Conservation (phyloP, 2,888 invertebrate genomes). For the Pseudococcus jackbeardsleyi region DNA sequence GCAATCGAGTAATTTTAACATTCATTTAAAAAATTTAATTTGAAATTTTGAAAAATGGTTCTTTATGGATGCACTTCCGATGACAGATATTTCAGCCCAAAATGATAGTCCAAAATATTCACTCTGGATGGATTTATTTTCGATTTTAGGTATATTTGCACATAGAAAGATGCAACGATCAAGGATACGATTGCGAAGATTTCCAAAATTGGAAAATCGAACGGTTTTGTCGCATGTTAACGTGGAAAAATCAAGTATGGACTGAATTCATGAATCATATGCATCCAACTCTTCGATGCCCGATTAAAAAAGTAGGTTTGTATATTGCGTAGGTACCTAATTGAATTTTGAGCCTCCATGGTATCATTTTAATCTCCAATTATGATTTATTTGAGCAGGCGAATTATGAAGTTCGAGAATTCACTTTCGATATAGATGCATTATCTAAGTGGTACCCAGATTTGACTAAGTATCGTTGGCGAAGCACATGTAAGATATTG, state of each 20-base stretch:
- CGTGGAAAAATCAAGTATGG: not conserved
- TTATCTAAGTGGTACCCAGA: not conserved
- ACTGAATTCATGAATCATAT: not conserved
- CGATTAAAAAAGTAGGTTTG: too few relatives aligned
- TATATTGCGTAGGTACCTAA: too few relatives aligned
- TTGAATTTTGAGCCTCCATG: too few relatives aligned
- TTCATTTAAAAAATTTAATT: too few relatives aligned
- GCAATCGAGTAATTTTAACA: too few relatives aligned
- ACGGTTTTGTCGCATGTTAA: not conserved
- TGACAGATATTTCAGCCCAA: too few relatives aligned
- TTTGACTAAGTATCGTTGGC: not conserved
- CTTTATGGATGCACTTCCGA: too few relatives aligned
- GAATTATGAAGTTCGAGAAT: not conserved
- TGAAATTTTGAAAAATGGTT: too few relatives aligned
- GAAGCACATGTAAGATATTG: not conserved
- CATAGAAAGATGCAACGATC: not conserved
- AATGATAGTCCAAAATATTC: too few relatives aligned
- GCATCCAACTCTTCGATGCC: too few relatives aligned
- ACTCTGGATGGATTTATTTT: not conserved
- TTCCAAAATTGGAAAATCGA: not conserved
- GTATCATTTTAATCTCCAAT: too few relatives aligned
- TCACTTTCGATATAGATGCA: not conserved
- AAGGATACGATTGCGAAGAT: not conserved
- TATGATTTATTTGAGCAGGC: too few relatives aligned
- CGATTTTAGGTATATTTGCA: not conserved